These are phyloP conservation scores for Mastomys coucha DNA, from an alignment of 2,113 vertebrate species.

Conservation along the genomic window DNA sequence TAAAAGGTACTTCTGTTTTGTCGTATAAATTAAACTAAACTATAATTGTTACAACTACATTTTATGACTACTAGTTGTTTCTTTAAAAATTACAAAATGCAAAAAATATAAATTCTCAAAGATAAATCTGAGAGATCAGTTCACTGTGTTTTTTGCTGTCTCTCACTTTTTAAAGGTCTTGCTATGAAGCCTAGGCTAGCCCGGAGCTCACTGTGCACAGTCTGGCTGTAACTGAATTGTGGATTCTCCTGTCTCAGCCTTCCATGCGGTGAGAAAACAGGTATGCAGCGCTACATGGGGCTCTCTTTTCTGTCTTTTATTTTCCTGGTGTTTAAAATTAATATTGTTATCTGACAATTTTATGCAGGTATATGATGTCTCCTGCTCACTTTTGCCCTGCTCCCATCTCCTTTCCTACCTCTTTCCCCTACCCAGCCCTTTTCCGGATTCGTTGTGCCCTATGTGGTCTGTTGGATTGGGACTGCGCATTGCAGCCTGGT, in stretches of 20 bases:
- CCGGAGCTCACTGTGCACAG: neutral
- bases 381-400: neutral
- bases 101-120: neutral
- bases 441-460: neutral
- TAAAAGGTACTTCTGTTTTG: neutral
- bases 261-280: neutral
- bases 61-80: neutral
- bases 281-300: neutral
- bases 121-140: neutral
- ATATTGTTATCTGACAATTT: neutral
- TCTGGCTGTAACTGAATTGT: neutral
- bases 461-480: neutral
- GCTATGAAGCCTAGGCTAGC: neutral
- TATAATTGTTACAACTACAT: neutral
- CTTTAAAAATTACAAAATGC: neutral
- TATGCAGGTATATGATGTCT: neutral
- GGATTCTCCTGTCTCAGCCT: neutral
- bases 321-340: neutral
- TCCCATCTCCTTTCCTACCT: too few species aligned
- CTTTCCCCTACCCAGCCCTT: too few species aligned
- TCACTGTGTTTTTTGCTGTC: neutral
- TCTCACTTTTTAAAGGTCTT: neutral
- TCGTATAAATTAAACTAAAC: slow-evolving; percentile 6
- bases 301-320: neutral
- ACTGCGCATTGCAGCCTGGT: neutral